Evolutionary conservation across 2,113 vertebrate species (phyloP).

Genomic region (Atrichornis clamosus): DNA sequence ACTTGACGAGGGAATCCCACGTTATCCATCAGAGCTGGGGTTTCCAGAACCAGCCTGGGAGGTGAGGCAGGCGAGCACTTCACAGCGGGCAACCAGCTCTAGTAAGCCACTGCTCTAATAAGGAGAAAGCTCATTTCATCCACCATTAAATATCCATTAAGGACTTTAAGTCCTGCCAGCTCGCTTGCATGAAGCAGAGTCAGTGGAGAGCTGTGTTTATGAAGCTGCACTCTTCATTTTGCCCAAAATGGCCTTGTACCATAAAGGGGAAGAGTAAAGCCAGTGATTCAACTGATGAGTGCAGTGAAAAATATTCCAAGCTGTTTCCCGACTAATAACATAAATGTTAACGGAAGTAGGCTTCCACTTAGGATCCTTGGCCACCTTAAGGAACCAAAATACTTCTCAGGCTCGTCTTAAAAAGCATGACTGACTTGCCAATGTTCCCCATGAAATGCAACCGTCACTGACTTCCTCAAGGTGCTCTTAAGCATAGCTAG

Average conservation of each 20-base stretch:
- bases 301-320: not conserved
- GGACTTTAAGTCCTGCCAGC: not conserved
- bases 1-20: not conserved
- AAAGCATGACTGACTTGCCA: not conserved
- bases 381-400: not conserved
- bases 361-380: not conserved
- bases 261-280: not conserved
- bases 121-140: slow-evolving; percentile 15
- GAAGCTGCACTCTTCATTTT: not conserved
- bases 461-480: not conserved
- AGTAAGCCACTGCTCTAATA: not conserved
- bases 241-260: not conserved
- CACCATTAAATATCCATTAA: slow-evolving; percentile 40
- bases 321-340: not conserved
- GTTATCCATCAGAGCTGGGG: not conserved
- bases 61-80: slow-evolving; percentile 3
- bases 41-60: not conserved
- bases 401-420: not conserved
- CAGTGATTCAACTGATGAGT: not conserved
- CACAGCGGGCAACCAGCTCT: not conserved
- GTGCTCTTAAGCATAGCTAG: not conserved
- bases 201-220: not conserved
- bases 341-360: not conserved
- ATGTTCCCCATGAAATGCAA: not conserved
- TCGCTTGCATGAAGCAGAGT: not conserved